Base-by-base conservation (phyloP, 2,888 invertebrate genomes). In the Harpagoxenus sublaevis region DNA sequence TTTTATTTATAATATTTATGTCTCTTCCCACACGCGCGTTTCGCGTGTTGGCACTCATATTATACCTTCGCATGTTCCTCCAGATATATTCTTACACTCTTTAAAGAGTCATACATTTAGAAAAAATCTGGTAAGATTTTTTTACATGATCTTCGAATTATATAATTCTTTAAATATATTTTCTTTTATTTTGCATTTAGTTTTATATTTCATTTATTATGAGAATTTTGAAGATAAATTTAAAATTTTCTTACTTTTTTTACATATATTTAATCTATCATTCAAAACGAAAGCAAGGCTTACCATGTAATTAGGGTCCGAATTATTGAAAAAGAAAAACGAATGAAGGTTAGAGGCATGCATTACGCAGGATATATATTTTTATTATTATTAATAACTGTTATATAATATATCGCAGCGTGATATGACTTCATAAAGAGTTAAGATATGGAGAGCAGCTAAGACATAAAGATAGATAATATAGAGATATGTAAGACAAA, bases 61-160 rank as follows among this genome's bases (percentile, higher is more conserved):
- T 12, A 5, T 39, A 15, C 18, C 9, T 66, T 18, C 2, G 31
- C 1, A 35, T 35, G 6, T 70, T 68, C 0, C n/a, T 35, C 3
- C 10, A 70, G 10, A 51, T 51, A n/a, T 53, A 70, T 70, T n/a
- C n/a, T 70, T 8, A 70, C 10, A 39, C 10, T 23, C 42, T 12
- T 42, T 23, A 23, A 23, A 6, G 23, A 65, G n/a, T 51, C 3
- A 70, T 10, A 9, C 4, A 9, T 12, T 10, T 48, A 51, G 18
- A 35, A 51, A 68, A 68, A 68, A 68, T 51, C 2, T 51, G 35
- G 4, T 35, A 31, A 70, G 18, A 70, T 70, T 45, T 23, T 28
- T 66, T 48, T 42, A 48, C 18, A 35, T 31, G 3, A 31, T 31
- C 23, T 65, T 65, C 1, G 2, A 31, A 70, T 70, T 51, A 31